phyloP scores from a whole-genome alignment of 2,113 vertebrate species.

The Pungitius pungitius region DNA sequence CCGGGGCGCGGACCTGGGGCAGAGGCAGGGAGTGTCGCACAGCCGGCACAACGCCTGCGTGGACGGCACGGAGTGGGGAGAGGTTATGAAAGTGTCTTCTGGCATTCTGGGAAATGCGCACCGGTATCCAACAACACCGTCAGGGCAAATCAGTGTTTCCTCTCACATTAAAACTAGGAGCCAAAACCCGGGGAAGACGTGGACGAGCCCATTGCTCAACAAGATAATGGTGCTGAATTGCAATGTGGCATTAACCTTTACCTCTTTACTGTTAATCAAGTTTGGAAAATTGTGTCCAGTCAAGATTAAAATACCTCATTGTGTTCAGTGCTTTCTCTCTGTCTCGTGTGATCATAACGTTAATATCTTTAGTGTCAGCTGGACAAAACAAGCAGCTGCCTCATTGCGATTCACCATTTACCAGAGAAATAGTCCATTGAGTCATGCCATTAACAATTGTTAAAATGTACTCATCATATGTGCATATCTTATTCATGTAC shows the following conservation, averaged over 20 bases:
- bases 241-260: too few relatives aligned
- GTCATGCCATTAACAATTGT: neutral
- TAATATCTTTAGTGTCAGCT: neutral
- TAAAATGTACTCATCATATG: neutral
- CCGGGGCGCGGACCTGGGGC: slow-evolving; percentile 78
- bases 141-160: slow-evolving; percentile 46
- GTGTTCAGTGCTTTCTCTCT: neutral
- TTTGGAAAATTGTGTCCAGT: neutral
- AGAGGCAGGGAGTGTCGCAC: slow-evolving; percentile 85
- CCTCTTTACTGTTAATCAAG: neutral
- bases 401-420: neutral
- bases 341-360: neutral
- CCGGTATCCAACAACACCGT: neutral
- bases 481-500: neutral
- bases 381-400: neutral
- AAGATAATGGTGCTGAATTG: neutral
- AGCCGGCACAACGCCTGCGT: slow-evolving; percentile 86
- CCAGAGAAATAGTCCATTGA: neutral
- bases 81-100: neutral
- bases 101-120: slow-evolving; percentile 18
- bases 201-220: slow-evolving; percentile 1
- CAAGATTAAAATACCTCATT: neutral
- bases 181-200: slow-evolving; percentile 30
- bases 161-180: slow-evolving; percentile 43
- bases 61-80: neutral